Conservation (phyloP, 2,888 invertebrate species). For the Luffia ferchaultella region DNA sequence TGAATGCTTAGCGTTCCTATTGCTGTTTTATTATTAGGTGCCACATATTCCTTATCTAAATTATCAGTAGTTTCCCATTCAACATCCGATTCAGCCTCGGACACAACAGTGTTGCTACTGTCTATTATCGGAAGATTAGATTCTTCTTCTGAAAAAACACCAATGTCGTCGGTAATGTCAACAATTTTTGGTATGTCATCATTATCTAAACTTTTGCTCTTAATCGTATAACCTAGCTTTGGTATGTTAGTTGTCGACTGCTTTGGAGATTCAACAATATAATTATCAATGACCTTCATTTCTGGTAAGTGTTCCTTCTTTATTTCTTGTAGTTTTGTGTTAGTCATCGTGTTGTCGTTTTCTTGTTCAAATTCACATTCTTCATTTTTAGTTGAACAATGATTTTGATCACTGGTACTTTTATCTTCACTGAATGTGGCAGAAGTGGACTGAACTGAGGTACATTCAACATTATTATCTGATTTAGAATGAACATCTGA, state of each 20-base stretch:
- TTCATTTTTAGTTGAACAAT: constrained; percentile 8
- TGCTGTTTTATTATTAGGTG: constrained; percentile 28
- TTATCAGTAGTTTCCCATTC: constrained; percentile 66
- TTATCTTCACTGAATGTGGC: background rate
- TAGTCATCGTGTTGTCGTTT: constrained; percentile 25
- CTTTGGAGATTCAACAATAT: constrained; percentile 54
- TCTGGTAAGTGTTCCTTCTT: constrained; percentile 1
- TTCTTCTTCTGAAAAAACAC: constrained; percentile 24
- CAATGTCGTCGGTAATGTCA: constrained; percentile 40
- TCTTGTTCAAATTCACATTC: constrained; percentile 23
- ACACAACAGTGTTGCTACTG: constrained; percentile 54
- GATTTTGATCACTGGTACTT: constrained; percentile 1
- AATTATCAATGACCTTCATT: constrained; percentile 18
- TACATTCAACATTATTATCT: background rate
- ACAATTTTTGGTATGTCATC: constrained; percentile 50
- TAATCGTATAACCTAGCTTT: constrained; percentile 34
- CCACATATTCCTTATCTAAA: constrained; percentile 25
- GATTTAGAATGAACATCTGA: background rate
- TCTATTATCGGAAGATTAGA: constrained; percentile 40
- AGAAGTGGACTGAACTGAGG: background rate
- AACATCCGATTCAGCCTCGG: constrained; percentile 71
- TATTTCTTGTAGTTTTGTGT: constrained; percentile 1
- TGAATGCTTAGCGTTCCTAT: constrained; percentile 43
- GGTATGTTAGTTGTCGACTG: constrained; percentile 25
- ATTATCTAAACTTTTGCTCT: constrained; percentile 59